Conservation (phyloP, 2,113 vertebrate genomes). For the Diadophis punctatus region DNA sequence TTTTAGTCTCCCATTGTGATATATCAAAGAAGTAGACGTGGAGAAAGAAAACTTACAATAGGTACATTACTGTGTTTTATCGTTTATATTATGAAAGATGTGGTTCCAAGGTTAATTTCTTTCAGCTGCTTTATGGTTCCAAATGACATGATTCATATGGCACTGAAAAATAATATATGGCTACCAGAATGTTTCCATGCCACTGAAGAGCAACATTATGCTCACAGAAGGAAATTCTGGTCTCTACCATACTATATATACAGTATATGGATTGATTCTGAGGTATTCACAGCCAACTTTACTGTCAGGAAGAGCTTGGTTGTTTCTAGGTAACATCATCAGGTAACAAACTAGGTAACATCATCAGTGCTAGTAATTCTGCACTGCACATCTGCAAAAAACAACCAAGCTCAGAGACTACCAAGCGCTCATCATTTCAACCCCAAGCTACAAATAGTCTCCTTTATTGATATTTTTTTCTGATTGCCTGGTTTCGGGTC, state of each 20-base stretch:
- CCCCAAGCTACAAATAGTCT: not conserved
- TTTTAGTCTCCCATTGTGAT: not conserved
- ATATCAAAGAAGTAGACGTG: not conserved
- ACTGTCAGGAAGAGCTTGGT: not conserved
- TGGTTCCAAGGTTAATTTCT: not conserved
- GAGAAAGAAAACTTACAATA: not conserved
- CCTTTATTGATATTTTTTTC: not conserved
- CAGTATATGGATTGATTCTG: not conserved
- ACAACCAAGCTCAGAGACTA: not conserved
- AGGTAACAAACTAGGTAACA: not conserved
- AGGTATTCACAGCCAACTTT: not conserved
- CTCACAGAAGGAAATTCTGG: not conserved
- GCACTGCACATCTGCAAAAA: not conserved
- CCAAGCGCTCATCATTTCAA: not conserved
- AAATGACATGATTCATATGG: not conserved
- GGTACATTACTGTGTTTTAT: not conserved
- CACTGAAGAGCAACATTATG: not conserved
- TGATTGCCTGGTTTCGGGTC: not conserved
- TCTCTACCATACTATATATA: not conserved
- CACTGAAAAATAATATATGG: not conserved
- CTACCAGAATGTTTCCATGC: not conserved
- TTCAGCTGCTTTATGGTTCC: not conserved
- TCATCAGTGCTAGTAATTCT: not conserved
- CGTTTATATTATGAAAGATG: not conserved
- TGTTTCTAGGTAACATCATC: not conserved